Base-by-base conservation (phyloP, 2,113 vertebrate species). In the Heloderma charlesbogerti region DNA sequence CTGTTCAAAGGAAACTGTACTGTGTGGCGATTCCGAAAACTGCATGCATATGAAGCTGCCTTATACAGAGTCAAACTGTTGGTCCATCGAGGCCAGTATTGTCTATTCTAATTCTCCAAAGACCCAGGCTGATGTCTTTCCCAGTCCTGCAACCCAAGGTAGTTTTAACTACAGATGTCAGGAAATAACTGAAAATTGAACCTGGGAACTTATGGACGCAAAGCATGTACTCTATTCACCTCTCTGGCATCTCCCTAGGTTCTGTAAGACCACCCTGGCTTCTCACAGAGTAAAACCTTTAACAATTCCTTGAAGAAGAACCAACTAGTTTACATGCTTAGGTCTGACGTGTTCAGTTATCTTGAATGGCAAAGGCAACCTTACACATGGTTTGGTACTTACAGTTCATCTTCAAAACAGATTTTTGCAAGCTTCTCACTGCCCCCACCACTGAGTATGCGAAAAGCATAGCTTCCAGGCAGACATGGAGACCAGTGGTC, bases 381-480 rank as follows among this genome's bases (percentile, higher is more conserved):
- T 79, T 6, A 8, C 75, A 92, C 13, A 79, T 8, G 8, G 29
- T 51, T 15, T 0, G 3, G 31, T 89, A 98, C 98, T 98, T 84
- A 98, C 98, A 97, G 89, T 31, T 97, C 87, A 75, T 98, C 97
- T 80, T 98, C 97, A 92, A 98, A 97, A 92, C 98, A 98, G 63
- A 98, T 96, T 90, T 96, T 95, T 40, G 97, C 96, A 0, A 71
- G 54, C 1, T 86, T 97, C 69, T 25, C 0, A 6, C 2, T 89
- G 77, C 96, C 97, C 0, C 96, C 96, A 0, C 97, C 96, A 0
- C 97, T 98, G 87, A 96, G 95, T 86, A 98, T 6, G 25, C 92
- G 92, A 78, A 96, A 98, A 74, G 96, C 96, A 0, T 97, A 97
- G 88, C 16, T 91, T 45, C 94, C 92, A 1, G 90, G 22, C 0